A percentile compares a stretch with the other conserved stretches of the same genome.
phyloP scores from a whole-genome alignment of 2,888 invertebrate species.

The Julus scandinavius region DNA sequence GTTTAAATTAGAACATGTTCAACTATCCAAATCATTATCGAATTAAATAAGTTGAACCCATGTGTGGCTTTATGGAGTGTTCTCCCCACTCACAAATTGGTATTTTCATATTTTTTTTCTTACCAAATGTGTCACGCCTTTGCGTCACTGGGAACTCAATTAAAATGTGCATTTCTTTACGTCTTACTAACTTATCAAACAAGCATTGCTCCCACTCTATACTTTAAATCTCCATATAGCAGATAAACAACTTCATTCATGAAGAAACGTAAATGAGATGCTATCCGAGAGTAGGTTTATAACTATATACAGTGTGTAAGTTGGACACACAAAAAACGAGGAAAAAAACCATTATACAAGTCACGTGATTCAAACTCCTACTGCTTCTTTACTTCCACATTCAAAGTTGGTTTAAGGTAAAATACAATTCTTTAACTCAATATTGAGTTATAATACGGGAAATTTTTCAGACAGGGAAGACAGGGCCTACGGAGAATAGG shows the following conservation, averaged over 20 bases:
- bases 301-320: background rate
- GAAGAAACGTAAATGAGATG: background rate
- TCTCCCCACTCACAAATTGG: background rate
- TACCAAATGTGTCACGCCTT: background rate
- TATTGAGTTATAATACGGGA: no score
- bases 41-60: no score
- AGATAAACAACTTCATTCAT: slow-evolving; percentile 5
- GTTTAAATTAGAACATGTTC: no score
- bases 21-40: no score
- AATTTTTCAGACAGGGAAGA: no score
- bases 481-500: no score
- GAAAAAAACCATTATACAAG: background rate
- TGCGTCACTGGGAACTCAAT: slow-evolving; percentile 3
- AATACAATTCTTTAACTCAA: no score
- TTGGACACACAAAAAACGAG: background rate
- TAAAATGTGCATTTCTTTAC: background rate
- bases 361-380: background rate
- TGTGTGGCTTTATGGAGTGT: no score
- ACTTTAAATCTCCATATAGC: background rate
- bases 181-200: background rate
- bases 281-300: background rate
- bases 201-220: background rate
- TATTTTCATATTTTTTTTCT: background rate
- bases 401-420: background rate
- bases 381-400: background rate